phyloP scores from a whole-genome alignment of 2,797 vertebrate genomes.

The Brotogeris chrysoptera region DNA sequence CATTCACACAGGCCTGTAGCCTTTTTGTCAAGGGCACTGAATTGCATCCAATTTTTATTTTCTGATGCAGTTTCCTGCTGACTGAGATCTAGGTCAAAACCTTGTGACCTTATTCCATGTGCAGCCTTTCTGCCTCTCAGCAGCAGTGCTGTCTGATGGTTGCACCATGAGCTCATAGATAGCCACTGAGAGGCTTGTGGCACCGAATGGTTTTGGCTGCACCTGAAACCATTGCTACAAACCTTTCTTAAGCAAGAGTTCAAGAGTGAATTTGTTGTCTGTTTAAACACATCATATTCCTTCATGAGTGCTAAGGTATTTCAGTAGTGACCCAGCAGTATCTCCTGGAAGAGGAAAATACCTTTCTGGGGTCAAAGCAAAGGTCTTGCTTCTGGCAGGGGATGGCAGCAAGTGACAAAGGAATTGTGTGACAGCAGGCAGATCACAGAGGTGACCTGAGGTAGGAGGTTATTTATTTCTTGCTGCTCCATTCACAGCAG shows the following conservation, averaged over 20 bases:
- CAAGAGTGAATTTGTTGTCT: rapidly evolving
- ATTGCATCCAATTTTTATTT: conserved; percentile 60
- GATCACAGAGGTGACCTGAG: not conserved
- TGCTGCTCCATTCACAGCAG: not conserved
- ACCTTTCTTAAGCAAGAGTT: not conserved
- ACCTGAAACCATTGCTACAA: not conserved
- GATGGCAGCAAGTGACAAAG: not conserved
- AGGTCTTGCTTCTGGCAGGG: not conserved
- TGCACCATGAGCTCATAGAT: not conserved
- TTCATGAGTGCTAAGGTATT: not conserved
- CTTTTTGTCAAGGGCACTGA: conserved; percentile 41
- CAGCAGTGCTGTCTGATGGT: conserved; percentile 16
- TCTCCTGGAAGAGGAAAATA: not conserved
- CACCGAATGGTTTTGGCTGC: not conserved
- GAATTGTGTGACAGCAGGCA: not conserved
- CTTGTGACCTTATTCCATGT: conserved; percentile 50
- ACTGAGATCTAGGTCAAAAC: conserved; percentile 65
- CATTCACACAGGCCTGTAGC: not conserved
- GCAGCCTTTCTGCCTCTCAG: not conserved
- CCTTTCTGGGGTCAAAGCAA: not conserved
- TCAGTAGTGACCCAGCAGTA: not conserved
- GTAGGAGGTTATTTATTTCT: not conserved
- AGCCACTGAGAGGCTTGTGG: not conserved
- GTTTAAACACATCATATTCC: not conserved
- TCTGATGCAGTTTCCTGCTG: conserved; percentile 48